These are phyloP conservation scores for Aphidius gifuensis DNA, from an alignment of 1,140 invertebrate species.

Conservation along the genomic window DNA sequence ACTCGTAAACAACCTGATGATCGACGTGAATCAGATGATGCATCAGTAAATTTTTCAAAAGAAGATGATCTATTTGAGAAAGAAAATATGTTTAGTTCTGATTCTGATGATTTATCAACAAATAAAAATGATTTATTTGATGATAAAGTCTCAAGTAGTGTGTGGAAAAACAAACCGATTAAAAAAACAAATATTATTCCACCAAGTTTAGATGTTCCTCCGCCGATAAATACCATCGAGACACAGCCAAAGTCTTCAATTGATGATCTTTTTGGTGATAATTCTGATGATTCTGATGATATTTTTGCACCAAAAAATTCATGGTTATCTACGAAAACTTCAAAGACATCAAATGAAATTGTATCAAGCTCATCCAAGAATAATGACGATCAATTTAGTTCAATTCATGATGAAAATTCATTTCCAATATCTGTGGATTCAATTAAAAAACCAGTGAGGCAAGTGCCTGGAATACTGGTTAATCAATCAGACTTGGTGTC, in stretches of 20 bases:
- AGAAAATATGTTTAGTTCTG: slow-evolving; percentile 31
- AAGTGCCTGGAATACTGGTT: slow-evolving; percentile 57
- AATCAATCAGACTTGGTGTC: slow-evolving; percentile 43
- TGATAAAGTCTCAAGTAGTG: slow-evolving; percentile 33
- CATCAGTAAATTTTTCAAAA: slow-evolving; percentile 43
- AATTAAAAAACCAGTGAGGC: slow-evolving; percentile 38
- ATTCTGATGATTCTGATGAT: slow-evolving; percentile 49
- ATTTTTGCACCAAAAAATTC: slow-evolving; percentile 42
- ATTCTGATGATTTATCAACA: slow-evolving; percentile 34
- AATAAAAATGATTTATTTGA: slow-evolving; percentile 36
- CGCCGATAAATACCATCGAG: slow-evolving; percentile 43
- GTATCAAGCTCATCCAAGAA: slow-evolving; percentile 37
- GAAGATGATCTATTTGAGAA: slow-evolving; percentile 40
- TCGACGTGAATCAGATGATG: slow-evolving; percentile 34
- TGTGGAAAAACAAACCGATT: slow-evolving; percentile 40
- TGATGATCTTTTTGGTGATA: slow-evolving; percentile 50
- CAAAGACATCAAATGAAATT: slow-evolving; percentile 28
- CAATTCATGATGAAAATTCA: slow-evolving; percentile 28
- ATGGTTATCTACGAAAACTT: slow-evolving; percentile 29
- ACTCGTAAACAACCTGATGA: slow-evolving; percentile 30
- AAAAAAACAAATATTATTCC: slow-evolving; percentile 46
- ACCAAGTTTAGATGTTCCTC: slow-evolving; percentile 47
- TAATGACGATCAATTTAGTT: slow-evolving; percentile 35
- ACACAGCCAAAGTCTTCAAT: slow-evolving; percentile 49
- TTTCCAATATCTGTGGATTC: slow-evolving; percentile 16